phyloP scores from a whole-genome alignment of 2,797 vertebrate species.

The Rhinichthys osculus region DNA sequence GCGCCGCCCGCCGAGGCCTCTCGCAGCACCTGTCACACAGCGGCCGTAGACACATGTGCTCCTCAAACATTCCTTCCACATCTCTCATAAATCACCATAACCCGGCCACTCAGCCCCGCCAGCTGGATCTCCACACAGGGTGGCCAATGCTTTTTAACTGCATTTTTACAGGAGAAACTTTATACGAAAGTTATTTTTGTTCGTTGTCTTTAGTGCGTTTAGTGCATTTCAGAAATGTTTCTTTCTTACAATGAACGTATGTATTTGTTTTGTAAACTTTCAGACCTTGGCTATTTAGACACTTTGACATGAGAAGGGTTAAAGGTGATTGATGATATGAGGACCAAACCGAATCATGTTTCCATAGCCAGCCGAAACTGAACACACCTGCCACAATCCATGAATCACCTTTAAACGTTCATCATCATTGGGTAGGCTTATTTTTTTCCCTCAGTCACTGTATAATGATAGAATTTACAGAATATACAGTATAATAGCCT shows the following conservation, averaged over 20 bases:
- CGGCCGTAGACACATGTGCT: constrained; percentile 15
- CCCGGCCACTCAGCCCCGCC: constrained; percentile 24
- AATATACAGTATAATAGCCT: neutral
- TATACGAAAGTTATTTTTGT: neutral
- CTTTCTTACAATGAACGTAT: neutral
- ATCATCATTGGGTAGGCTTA: neutral
- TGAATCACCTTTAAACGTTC: constrained; percentile 38
- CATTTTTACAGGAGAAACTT: neutral
- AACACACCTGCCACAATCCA: constrained; percentile 33
- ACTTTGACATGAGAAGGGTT: constrained; percentile 32
- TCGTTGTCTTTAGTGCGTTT: neutral
- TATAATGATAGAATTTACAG: neutral
- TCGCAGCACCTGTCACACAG: constrained; percentile 35
- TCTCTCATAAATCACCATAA: constrained; percentile 42
- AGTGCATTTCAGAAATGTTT: neutral
- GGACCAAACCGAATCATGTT: constrained; percentile 26
- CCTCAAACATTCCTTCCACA: constrained; percentile 49
- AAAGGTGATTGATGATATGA: constrained; percentile 46
- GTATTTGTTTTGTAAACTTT: constrained; percentile 11
- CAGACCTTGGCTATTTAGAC: constrained; percentile 16
- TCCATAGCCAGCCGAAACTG: constrained; percentile 21
- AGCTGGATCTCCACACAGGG: constrained; percentile 22
- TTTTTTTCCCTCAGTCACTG: neutral
- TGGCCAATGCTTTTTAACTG: neutral
- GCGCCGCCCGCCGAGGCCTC: constrained; percentile 12